Percentiles rank a stretch among this genome's conserved stretches.
These are phyloP conservation scores for Galemys pyrenaicus DNA, from an alignment of 2,113 vertebrate species.

Conservation along the genomic window DNA sequence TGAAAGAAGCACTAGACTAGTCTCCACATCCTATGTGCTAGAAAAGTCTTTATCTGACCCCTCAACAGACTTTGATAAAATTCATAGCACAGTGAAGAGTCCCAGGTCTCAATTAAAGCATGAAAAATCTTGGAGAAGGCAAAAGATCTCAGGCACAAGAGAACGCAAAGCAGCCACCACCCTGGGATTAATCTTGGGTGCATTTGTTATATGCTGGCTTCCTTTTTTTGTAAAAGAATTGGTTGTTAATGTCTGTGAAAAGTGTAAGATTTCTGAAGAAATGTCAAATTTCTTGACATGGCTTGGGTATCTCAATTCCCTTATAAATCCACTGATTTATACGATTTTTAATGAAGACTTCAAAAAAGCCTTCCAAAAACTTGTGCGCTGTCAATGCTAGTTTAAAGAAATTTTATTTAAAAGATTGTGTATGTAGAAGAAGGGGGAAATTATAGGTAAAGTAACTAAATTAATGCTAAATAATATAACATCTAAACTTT, in stretches of 20 bases:
- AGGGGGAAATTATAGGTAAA: not conserved
- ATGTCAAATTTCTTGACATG: conserved; percentile 96
- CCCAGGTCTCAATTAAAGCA: conserved; percentile 87
- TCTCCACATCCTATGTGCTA: conserved; percentile 85
- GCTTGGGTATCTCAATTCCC: conserved; percentile 98
- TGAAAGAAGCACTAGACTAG: conserved; percentile 88
- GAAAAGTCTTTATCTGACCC: conserved; percentile 95
- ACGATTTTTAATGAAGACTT: conserved; percentile 99
- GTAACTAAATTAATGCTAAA: conserved; percentile 19
- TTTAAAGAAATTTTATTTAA: conserved; percentile 82
- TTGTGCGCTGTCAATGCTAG: conserved; percentile 91
- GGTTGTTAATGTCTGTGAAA: conserved; percentile 93
- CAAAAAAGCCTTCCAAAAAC: conserved; percentile 98
- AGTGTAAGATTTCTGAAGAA: conserved; percentile 92
- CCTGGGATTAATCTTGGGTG: conserved; percentile 95
- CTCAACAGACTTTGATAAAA: conserved; percentile 91
- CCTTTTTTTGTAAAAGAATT: conserved; percentile 99
- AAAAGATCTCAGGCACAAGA: conserved; percentile 93
- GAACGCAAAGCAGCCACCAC: conserved; percentile 96
- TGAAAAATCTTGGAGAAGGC: conserved; percentile 90
- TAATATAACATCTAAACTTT: conserved; percentile 39
- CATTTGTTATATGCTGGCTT: conserved; percentile 98
- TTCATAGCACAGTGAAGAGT: conserved; percentile 84
- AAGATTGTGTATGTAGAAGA: not conserved
- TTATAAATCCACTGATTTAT: conserved; percentile 98